Base-by-base conservation (phyloP, 1,140 invertebrate species). In the Lepidostoma basale region DNA sequence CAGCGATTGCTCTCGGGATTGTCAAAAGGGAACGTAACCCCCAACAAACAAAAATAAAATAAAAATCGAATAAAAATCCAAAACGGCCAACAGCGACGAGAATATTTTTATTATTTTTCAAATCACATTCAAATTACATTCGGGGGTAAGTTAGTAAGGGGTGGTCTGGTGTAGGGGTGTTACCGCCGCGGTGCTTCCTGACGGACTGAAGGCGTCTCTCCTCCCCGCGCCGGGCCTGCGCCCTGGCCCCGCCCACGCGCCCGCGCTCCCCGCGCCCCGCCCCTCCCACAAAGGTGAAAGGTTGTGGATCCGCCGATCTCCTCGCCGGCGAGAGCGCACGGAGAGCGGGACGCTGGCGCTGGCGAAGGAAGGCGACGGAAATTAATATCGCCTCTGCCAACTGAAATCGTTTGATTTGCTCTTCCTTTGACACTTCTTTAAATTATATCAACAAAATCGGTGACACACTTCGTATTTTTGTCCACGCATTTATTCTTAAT, bases 121-220 rank as follows among this genome's bases (percentile, higher is more conserved):
- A 56, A 56, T 56, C 52, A 56, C 52, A 56, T 56, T 56, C 20
- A 28, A n/a, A 56, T 36, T 20, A 14, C 18, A 49, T n/a, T 56
- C 52, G 52, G 52, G 28, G 30, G 52, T 8, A 18, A 16, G 0
- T 39, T 23, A 10, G 10, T 39, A 20, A 22, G n/a, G 28, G 10
- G 28, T 33, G 16, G 33, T 56, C 28, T 36, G 28, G 52, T 28
- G 52, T 56, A 14, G n/a, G n/a, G n/a, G 52, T 56, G 52, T 36
- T 33, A 30, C 52, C 52, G 52, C 52, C 52, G 52, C 52, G 52
- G 52, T 30, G 52, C 23, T 56, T 56, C 52, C 52, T 56, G 52
- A 56, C 52, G 52, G 52, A 56, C 52, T 56, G 52, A 49, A 22
- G 45, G 45, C 45, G 18, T 18, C n/a, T 3, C 44, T 16, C 45